Evolutionary conservation across 2,113 vertebrate genomes (phyloP), one percentile per base, ranked within the genome.

Genomic region (Aix galericulata): DNA sequence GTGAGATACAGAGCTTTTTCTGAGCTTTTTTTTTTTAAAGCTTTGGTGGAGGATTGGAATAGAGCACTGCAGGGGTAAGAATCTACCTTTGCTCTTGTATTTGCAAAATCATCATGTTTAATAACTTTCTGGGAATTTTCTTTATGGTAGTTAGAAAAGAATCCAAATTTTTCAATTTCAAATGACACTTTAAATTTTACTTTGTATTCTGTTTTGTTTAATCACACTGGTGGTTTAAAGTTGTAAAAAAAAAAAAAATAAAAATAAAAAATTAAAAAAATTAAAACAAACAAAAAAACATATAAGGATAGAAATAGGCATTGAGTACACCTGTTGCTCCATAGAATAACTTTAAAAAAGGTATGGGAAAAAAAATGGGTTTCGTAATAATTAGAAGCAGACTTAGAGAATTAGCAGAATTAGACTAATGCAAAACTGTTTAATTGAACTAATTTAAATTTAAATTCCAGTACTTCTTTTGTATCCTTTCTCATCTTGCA

Each of bases 391-490:
- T 96, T 94, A 85, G 44, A 93, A 86, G 26, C 59, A 91, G 91
- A 73, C 67, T 91, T 38, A 40, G 40, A 40, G 40, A 40, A 40
- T 40, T 40, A 40, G 40, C 40, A 40, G 40, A 40, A 40, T 40
- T 40, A 40, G 91, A 73, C 67, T 92, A 89, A 95, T 92, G 85
- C 95, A 53, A 90, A 91, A 52, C 36, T 89, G 42, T 91, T 81
- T 94, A 95, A 91, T 71, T 78, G 44, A 95, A 72, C 92, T 88
- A 93, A 92, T 88, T 93, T 92, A 95, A 95, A 94, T 96, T 95
- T 94, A 67, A 63, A 88, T 66, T 91, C 48, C 38, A 40, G 17
- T 63, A 29, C 36, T 40, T 29, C 36, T 16, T 63, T 38, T 63
- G 36, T 63, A 63, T 27, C 29, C 36, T 8, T 29, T 38, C 62